Base-by-base conservation (phyloP, 2,113 vertebrate genomes). In the Microcebus tavaratra region DNA sequence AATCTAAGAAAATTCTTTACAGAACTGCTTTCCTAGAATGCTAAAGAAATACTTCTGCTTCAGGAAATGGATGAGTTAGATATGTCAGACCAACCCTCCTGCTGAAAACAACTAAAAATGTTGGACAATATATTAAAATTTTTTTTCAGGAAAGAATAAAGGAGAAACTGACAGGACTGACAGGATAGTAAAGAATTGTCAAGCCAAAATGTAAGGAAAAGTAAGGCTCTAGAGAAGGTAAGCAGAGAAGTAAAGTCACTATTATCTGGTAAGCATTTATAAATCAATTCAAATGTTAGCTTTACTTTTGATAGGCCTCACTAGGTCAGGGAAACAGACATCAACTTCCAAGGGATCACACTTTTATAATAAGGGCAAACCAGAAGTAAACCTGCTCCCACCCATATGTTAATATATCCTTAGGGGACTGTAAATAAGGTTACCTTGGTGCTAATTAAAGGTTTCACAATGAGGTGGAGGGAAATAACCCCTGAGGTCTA, bases 1-100 rank as follows among this genome's bases (percentile, higher is more conserved):
- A 89, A 82, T 23, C 67, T 95, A 82, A 95, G 68, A 92, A 90
- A 96, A 88, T 34, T 82, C 25, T 87, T 94, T 86, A 55, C 89
- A 75, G 14, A 92, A 59, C 15, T 79, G 2, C 23, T 84, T 21
- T 91, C 55, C 79, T 94, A 82, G 45, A 97, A 96, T 89, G 84
- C 61, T 86, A 73, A 55, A 48, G 61, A 70, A 70, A 85, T 73
- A 68, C 3, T 65, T 92, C 48, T 94, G 34, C 53, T 78, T 82
- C 34, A 89, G 84, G 36, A 87, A 88, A 84, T 25, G 85, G 18
- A 20, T 55, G 34, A 76, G 34, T 48, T 91, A 86, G 36, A 20
- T 42, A 81, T 61, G n/a, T 68, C 50, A 88, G 88, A 96, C 45
- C 29, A 88, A 91, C 55, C 1, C 6, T 73, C 14, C 34, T 91